Evolutionary conservation across 2,888 invertebrate genomes (phyloP).

Genomic region (Crioceris asparagi): DNA sequence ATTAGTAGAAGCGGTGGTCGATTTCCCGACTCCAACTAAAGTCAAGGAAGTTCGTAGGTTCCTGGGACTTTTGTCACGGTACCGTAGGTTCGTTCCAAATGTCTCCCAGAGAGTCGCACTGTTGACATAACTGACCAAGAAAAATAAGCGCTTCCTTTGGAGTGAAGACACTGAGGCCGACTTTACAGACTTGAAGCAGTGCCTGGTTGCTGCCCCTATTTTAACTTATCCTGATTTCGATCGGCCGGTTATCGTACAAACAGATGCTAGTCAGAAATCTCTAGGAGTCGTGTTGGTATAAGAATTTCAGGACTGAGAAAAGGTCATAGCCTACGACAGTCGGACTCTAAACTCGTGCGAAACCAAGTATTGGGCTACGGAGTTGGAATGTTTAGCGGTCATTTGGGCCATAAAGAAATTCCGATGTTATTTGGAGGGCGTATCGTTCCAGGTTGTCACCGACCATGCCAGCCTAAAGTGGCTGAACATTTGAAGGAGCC

Average conservation of each 20-base stretch:
- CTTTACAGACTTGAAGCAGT: too few relatives aligned
- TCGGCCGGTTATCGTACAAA: constrained; percentile 15
- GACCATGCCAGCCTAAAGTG: constrained; percentile 16
- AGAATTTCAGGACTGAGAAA: constrained; percentile 9
- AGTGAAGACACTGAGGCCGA: constrained; percentile 9
- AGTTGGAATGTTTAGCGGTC: too few relatives aligned
- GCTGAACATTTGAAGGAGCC: constrained; percentile 15
- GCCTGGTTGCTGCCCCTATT: constrained; percentile 12
- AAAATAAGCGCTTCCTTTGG: constrained; percentile 13
- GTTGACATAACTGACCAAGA: constrained; percentile 10
- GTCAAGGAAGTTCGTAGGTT: constrained; percentile 14
- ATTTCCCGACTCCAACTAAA: constrained; percentile 13
- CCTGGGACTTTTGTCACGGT: constrained; percentile 16
- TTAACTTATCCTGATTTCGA: constrained; percentile 14
- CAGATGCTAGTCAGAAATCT: constrained; percentile 14
- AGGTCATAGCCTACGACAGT: constrained; percentile 14
- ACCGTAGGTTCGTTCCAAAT: constrained; percentile 18
- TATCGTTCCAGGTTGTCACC: too few relatives aligned
- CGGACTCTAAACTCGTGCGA: constrained; percentile 14
- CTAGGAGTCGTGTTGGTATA: constrained; percentile 16
- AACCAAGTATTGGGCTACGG: too few relatives aligned
- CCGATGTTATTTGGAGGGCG: too few relatives aligned
- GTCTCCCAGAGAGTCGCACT: too few relatives aligned
- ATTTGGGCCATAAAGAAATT: too few relatives aligned
- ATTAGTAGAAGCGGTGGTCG: constrained; percentile 9